phyloP scores from a whole-genome alignment of 1,140 invertebrate species.

The Calephelis nemesis region DNA sequence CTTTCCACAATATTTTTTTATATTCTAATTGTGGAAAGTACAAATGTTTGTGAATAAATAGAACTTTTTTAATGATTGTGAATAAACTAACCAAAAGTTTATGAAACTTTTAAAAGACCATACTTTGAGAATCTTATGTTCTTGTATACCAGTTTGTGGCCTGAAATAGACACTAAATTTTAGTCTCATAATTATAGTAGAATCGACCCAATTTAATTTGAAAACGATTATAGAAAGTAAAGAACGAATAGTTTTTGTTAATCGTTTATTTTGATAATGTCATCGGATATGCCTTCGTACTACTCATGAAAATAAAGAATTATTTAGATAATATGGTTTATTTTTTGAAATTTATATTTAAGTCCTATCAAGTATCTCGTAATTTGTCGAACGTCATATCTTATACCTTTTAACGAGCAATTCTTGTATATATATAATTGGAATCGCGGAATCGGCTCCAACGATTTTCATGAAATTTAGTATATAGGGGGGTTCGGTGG shows the following conservation, averaged over 20 bases:
- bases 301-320: background rate
- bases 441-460: too few species aligned
- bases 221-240: background rate
- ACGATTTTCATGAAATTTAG: too few species aligned
- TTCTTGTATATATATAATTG: too few species aligned
- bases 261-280: background rate
- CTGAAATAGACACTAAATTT: background rate
- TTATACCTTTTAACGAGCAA: too few species aligned
- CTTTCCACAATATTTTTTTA: too few species aligned
- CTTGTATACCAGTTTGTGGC: background rate
- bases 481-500: too few species aligned
- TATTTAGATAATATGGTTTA: background rate
- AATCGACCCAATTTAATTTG: slow-evolving; percentile 1
- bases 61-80: background rate
- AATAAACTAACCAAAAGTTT: background rate
- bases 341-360: background rate
- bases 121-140: too few species aligned
- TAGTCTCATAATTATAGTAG: background rate
- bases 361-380: too few species aligned
- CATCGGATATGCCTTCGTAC: slow-evolving; percentile 3
- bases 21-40: too few species aligned
- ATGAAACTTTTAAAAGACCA: background rate
- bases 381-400: too few species aligned
- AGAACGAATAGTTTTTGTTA: background rate
- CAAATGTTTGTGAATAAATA: background rate